phyloP scores from a whole-genome alignment of 2,888 invertebrate species.

The Heliconius hortense region DNA sequence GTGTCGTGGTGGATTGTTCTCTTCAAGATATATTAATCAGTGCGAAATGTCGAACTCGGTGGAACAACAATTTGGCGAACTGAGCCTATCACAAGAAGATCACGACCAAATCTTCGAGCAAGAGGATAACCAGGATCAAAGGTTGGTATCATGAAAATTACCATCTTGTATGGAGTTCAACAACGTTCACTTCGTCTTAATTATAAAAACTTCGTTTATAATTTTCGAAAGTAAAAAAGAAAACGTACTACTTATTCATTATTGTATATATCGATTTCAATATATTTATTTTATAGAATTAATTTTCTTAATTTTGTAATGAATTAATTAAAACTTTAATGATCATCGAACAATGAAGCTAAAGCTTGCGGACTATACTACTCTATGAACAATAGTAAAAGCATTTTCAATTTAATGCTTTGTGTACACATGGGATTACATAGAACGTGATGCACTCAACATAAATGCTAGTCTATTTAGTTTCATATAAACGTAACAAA shows the following conservation, averaged over 20 bases:
- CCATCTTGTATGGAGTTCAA: neutral
- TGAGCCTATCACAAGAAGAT: constrained; percentile 86
- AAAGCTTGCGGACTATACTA: neutral
- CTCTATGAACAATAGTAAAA: neutral
- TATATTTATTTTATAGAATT: too few relatives aligned
- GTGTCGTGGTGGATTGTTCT: constrained; percentile 39
- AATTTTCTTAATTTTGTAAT: too few relatives aligned
- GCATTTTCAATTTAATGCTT: neutral
- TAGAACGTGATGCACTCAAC: neutral
- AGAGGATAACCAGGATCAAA: constrained; percentile 82
- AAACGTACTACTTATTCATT: too few relatives aligned
- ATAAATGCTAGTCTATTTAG: neutral
- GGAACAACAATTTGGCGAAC: constrained; percentile 87
- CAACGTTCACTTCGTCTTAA: neutral
- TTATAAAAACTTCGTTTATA: too few relatives aligned
- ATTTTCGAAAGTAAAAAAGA: neutral
- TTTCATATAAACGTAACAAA: neutral
- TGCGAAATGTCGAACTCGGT: constrained; percentile 72
- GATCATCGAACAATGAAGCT: too few relatives aligned
- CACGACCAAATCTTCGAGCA: constrained; percentile 88
- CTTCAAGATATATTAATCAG: constrained; percentile 14
- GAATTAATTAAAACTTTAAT: too few relatives aligned
- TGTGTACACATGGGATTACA: neutral
- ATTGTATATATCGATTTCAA: too few relatives aligned
- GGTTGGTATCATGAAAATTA: constrained; percentile 69